Base-by-base conservation (phyloP, 2,797 vertebrate species). In the Holocentrus rufus region DNA sequence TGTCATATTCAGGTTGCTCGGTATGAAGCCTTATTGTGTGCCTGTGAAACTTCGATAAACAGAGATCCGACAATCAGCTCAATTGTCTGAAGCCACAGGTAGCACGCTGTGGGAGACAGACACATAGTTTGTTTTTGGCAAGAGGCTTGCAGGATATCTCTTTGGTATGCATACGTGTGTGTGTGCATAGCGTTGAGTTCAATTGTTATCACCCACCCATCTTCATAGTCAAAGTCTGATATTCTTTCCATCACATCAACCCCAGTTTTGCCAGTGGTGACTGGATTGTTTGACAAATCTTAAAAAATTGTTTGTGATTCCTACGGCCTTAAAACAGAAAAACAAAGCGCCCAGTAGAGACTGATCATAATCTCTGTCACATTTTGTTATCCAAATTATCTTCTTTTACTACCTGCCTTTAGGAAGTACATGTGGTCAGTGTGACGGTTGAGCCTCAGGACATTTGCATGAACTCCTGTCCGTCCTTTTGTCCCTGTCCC, bases 181-280 rank as follows among this genome's bases (percentile, higher is more conserved):
- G 49, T 3, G 3, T 10, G 0, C 53, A 17, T 22, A 11, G 44
- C 65, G 39, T 23, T 49, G 25, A 36, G 11, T 66, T 50, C 49
- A 31, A 50, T 39, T 72, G 55, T 81, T 13, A 81, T 77, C 74
- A 39, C n/a, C 27, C 14, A 50, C 11, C 9, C 50, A 87, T 90
- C 90, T 91, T 77, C 81, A 82, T 87, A 91, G 88, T 80, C 80
- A 88, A 87, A 90, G 53, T 76, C 64, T 34, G 56, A 30, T 1
- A 11, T 65, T 5, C 30, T 11, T 47, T 59, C 4, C 23, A 39
- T 9, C 11, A 17, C 27, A 22, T 66, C 11, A 67, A 75, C 22
- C 53, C 58, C 76, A 27, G 17, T 18, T 22, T 2, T n/a, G 0
- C 27, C 25, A 34, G 47, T n/a, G 47, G 13, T 0, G 6, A 18